Percentiles rank a stretch among this genome's conserved stretches.
Evolutionary conservation across 2,113 vertebrate genomes (phyloP).

Genomic region (Actinemys pallida): DNA sequence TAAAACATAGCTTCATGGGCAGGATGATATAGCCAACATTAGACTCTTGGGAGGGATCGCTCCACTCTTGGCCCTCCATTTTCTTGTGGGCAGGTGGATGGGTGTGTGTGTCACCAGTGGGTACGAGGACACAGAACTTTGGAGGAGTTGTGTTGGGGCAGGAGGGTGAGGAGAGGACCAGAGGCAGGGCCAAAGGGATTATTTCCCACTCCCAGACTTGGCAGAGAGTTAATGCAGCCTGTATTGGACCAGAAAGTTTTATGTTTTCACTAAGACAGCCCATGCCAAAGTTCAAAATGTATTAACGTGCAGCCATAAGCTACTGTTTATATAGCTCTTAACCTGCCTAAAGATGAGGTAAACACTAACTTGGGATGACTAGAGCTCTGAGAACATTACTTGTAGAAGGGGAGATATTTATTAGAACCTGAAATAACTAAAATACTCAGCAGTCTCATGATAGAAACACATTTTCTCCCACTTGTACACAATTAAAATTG

Average conservation of each 20-base stretch:
- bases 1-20: not conserved
- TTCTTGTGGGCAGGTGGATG: not conserved
- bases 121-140: not conserved
- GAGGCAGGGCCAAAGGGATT: not conserved
- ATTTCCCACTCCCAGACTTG: conserved; percentile 3
- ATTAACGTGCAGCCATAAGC: conserved; percentile 45
- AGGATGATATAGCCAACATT: not conserved
- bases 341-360: conserved; percentile 41
- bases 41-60: not conserved
- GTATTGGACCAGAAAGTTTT: not conserved
- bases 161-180: not conserved
- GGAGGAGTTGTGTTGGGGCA: not conserved
- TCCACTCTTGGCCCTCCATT: not conserved
- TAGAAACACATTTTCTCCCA: not conserved
- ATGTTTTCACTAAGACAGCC: not conserved
- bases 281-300: conserved; percentile 47
- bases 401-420: not conserved
- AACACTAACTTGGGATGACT: conserved; percentile 59
- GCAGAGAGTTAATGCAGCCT: not conserved
- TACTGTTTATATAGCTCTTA: conserved; percentile 42
- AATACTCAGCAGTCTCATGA: not conserved
- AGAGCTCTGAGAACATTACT: conserved; percentile 19
- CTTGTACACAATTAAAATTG: conserved; percentile 28
- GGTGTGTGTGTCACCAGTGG: not conserved
- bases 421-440: conserved; percentile 11